These are phyloP conservation scores for Rhabdomys pumilio DNA, from an alignment of 2,797 vertebrate genomes.

Conservation along the genomic window DNA sequence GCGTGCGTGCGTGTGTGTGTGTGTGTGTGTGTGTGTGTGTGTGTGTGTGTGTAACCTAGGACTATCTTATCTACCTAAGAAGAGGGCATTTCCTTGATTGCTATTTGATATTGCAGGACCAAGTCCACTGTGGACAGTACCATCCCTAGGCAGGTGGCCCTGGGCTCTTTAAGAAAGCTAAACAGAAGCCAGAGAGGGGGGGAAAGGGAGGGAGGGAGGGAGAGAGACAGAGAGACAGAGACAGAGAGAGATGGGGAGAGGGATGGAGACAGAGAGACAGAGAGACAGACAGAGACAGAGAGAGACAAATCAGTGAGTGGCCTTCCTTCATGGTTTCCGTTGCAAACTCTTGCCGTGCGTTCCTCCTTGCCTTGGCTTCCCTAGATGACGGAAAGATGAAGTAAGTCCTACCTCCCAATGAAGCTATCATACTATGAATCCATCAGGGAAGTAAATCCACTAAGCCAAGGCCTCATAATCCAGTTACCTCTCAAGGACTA, in stretches of 20 bases:
- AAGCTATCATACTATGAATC: neutral
- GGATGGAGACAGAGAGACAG: no score
- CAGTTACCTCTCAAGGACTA: neutral
- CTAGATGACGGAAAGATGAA: neutral
- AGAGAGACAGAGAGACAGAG: no score
- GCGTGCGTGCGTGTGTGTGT: no score
- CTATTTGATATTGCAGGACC: neutral
- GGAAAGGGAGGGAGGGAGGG: no score
- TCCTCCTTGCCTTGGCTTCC: neutral
- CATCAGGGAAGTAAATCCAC: neutral
- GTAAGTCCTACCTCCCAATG: neutral
- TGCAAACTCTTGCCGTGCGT: neutral
- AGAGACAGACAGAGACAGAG: no score
- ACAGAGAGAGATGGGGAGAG: no score
- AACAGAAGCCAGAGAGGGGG: neutral
- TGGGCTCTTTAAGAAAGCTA: neutral
- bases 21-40: no score
- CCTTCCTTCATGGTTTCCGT: neutral
- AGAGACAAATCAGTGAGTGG: no score
- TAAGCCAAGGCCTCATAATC: neutral
- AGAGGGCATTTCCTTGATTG: neutral
- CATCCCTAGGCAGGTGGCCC: neutral
- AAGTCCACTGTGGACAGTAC: neutral
- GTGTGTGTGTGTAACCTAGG: neutral
- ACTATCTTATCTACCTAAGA: neutral